Conservation (phyloP, 2,888 invertebrate species). For the Apotomis capreana region DNA sequence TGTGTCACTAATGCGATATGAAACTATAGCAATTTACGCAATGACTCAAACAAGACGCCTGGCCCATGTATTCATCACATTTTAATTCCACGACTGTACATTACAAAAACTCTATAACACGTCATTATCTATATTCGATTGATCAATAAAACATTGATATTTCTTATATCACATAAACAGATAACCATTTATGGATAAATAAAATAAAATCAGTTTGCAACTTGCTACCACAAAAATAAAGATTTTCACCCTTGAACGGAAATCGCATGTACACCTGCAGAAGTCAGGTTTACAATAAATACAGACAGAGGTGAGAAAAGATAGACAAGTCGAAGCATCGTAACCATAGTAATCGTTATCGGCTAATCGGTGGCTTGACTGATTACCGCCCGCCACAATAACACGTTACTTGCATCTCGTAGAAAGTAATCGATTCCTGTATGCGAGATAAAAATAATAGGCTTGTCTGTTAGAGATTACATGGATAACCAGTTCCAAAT, state of each 20-base stretch:
- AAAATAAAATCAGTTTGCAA: not conserved
- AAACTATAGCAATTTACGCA: conserved; percentile 33
- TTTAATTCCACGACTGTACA: conserved; percentile 1
- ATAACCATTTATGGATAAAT: not conserved
- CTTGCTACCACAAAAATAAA: not conserved
- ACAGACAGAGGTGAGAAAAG: conserved; percentile 5
- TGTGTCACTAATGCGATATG: conserved; percentile 55
- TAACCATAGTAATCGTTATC: conserved; percentile 44
- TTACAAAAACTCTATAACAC: not conserved
- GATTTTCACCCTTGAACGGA: conserved; percentile 11
- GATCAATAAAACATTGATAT: not conserved
- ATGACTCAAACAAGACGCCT: conserved; percentile 14
- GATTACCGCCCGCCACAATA: conserved; percentile 54
- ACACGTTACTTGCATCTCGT: conserved; percentile 50
- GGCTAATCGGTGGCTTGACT: conserved; percentile 50
- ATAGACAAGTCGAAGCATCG: conserved; percentile 17
- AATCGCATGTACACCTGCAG: conserved; percentile 24
- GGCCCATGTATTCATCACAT: conserved; percentile 7
- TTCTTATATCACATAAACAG: not conserved
- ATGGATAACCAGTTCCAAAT: conserved; percentile 28
- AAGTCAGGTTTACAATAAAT: conserved; percentile 23
- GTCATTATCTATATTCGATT: not conserved
- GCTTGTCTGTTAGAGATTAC: conserved; percentile 32
- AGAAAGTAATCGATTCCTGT: conserved; percentile 45
- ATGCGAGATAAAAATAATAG: conserved; percentile 46